These are phyloP conservation scores for Nemotelus pantherinus DNA, from an alignment of 2,888 invertebrate species.

Conservation along the genomic window DNA sequence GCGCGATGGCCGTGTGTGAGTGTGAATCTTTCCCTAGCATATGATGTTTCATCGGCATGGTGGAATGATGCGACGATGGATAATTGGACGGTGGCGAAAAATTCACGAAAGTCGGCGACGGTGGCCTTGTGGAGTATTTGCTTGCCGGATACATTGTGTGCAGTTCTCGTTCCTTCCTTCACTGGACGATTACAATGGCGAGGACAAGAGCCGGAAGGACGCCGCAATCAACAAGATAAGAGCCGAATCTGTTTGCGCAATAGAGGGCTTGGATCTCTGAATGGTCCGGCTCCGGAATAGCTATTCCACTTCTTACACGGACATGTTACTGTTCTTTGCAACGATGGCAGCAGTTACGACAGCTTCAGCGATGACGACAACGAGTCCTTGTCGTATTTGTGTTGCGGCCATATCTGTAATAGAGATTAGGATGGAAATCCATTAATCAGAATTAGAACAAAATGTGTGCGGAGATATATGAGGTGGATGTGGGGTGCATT, in stretches of 20 bases:
- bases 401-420: constrained; percentile 44
- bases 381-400: constrained; percentile 25
- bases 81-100: constrained; percentile 81
- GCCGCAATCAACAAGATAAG: constrained; percentile 26
- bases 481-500: background rate
- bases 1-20: constrained; percentile 52
- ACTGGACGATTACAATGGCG: background rate
- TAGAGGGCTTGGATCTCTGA: background rate
- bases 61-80: constrained; percentile 66
- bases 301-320: constrained; percentile 14
- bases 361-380: background rate
- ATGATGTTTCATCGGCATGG: constrained; percentile 46
- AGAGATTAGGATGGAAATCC: constrained; percentile 47
- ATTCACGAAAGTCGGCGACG: constrained; percentile 70
- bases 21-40: constrained; percentile 39
- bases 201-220: background rate
- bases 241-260: constrained; percentile 28
- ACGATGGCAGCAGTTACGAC: background rate
- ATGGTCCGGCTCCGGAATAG: constrained; percentile 5
- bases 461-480: constrained; percentile 22
- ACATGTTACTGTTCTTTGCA: background rate
- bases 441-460: constrained; percentile 49
- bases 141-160: constrained; percentile 58
- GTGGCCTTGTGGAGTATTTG: constrained; percentile 61
- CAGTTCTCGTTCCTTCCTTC: constrained; percentile 7